Evolutionary conservation across 53 echinoderm and acorn worm genomes (phyloP).

Genomic region (Holothuria leucospilota): DNA sequence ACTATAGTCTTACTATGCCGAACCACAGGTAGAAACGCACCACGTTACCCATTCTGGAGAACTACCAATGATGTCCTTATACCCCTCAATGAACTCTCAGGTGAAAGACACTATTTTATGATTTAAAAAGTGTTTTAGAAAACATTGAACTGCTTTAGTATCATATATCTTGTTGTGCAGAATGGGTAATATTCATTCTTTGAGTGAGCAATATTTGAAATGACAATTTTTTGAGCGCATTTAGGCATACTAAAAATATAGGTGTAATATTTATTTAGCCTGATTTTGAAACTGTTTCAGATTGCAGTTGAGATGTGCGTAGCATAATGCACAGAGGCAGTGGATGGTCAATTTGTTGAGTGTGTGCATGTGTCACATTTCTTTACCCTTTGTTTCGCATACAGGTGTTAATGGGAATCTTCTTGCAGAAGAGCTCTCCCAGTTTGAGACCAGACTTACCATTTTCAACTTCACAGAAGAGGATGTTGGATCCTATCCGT

Average conservation of each 20-base stretch:
- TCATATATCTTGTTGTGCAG: too few species aligned
- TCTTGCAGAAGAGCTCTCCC: conserved; percentile 61
- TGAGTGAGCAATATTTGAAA: too few species aligned
- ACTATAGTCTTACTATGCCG: conserved; percentile 66
- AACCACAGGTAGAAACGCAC: conserved; percentile 71
- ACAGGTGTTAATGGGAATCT: conserved; percentile 66
- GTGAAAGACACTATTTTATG: neutral
- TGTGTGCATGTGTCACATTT: neutral
- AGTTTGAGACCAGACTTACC: conserved; percentile 70
- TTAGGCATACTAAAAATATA: too few species aligned
- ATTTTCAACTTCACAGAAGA: conserved; percentile 79
- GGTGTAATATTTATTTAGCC: too few species aligned
- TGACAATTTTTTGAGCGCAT: too few species aligned
- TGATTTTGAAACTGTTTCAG: too few species aligned
- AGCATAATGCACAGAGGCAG: too few species aligned
- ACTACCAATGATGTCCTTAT: neutral
- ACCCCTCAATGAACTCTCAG: conserved; percentile 17
- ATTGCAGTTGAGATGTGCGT: too few species aligned
- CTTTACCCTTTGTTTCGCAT: neutral
- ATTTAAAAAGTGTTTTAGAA: too few species aligned
- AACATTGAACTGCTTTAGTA: too few species aligned
- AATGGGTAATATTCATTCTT: too few species aligned
- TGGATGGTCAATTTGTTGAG: neutral
- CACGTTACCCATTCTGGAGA: conserved; percentile 79
- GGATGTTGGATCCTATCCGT: conserved; percentile 82